Evolutionary conservation across 2,797 vertebrate genomes (phyloP), one percentile per base, ranked within the genome.

Genomic region (Lepidocolaptes lacrymiger): DNA sequence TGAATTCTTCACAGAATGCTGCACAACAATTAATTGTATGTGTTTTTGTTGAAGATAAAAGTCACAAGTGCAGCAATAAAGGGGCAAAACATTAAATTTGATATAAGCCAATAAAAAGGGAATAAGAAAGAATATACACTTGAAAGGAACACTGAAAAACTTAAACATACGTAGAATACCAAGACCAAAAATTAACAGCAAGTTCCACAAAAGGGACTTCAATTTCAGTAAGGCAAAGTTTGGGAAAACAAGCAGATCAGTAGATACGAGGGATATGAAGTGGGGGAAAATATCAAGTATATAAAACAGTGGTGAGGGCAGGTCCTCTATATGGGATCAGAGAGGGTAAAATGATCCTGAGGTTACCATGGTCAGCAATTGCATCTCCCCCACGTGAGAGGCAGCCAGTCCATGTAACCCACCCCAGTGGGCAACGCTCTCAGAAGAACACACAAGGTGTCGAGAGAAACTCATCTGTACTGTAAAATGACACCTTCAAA

Each of bases 41-140:
- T 55, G 62, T 75, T 85, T 86, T 48, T 79, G 92, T 76, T 54
- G 32, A 94, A 88, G 48, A 86, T 52, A 92, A 88, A 88, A 7
- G 30, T 51, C 52, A 85, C 16, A n/a, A 85, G 36, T 12, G 27
- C 34, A 71, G 32, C 28, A 84, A 73, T 49, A 79, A 89, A 32
- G 30, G 43, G 21, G 24, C 2, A 92, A 94, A 84, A 49, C 8
- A 68, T 8, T 46, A 73, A 16, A 69, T 88, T 46, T 79, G 30
- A 88, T 13, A 61, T 24, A 64, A 84, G 75, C 3, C 19, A 76
- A 64, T 79, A 52, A 16, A 63, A 81, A 84, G 24, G 23, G 26
- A 72, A 49, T 46, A 14, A 41, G 34, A 74, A 59, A 54, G 14
- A 63, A 72, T 36, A 74, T 32, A 59, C 83, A 72, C 26, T 36